Evolutionary conservation across 2,113 vertebrate species (phyloP), one percentile per base, ranked within the genome.

Genomic region (Rissa tridactyla): DNA sequence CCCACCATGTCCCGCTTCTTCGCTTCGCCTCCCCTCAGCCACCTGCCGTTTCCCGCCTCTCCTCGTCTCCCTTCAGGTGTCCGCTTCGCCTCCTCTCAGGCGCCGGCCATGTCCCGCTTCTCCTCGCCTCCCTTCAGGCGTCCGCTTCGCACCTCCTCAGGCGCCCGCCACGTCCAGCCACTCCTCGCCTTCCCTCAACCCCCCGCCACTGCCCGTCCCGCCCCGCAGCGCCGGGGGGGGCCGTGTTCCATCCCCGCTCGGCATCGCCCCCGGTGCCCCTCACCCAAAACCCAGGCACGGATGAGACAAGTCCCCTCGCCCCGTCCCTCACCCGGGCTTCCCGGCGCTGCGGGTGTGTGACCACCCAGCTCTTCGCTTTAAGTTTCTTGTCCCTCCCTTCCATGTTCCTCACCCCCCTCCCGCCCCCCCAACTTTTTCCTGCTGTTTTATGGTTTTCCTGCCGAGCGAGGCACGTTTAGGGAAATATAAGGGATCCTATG

Each of bases 301-400:
- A 5, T 1, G 2, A 22, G 71, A 4, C 40, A 0, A 27, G 13
- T 17, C n/a, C 51, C 51, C 26, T 26, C 7, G 10, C n/a, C 73
- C 29, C 36, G 25, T 26, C 54, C 88, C 49, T 23, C 46, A 1
- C 14, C 22, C 12, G 11, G 10, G n/a, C 18, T 58, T 40, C 71
- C 32, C 21, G 3, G 40, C 26, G 27, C 61, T 23, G 65, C 51
- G 42, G 4, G 19, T 4, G 7, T 16, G 46, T 6, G 61, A 8
- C 40, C 58, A 0, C 34, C 15, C 21, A 16, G 21, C 34, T 18
- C 79, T 9, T 25, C 15, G 3, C 13, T 44, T 51, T 7, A 14
- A 20, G 54, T 61, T 57, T 54, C 38, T 29, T 16, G 9, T 40
- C 15, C 4, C 9, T 71, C 19, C 11, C 22, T 4, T n/a, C 32